phyloP scores from a whole-genome alignment of 1,140 invertebrate genomes.

The Propsilocerus akamusi region DNA sequence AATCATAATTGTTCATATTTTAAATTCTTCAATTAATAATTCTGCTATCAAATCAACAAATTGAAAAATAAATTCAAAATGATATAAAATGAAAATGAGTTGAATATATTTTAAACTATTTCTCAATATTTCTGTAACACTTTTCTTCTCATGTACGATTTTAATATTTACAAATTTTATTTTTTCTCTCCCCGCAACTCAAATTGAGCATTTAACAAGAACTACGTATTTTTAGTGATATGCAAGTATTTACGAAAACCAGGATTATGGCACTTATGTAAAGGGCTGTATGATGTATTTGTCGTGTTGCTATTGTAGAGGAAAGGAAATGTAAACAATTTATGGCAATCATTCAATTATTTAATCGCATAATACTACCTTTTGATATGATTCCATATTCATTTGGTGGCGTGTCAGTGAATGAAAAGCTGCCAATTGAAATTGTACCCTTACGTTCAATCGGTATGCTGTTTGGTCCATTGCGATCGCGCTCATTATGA shows the following conservation, averaged over 20 bases:
- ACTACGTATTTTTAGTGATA: constrained; percentile 1
- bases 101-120: too few relatives aligned
- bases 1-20: too few relatives aligned
- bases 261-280: not conserved
- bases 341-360: not conserved
- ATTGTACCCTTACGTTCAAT: constrained; percentile 17
- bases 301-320: not conserved
- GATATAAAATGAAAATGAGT: not conserved
- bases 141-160: not conserved
- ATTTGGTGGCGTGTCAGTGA: constrained; percentile 24
- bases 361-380: not conserved
- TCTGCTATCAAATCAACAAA: not conserved
- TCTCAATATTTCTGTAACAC: too few relatives aligned
- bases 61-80: not conserved
- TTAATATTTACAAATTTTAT: not conserved
- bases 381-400: constrained; percentile 12
- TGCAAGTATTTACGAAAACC: constrained; percentile 2
- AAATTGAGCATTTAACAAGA: constrained; percentile 1
- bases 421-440: constrained; percentile 23
- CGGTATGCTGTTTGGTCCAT: constrained; percentile 9
- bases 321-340: not conserved
- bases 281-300: not conserved
- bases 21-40: not conserved
- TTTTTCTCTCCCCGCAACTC: too few relatives aligned
- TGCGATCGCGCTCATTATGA: constrained; percentile 9